Evolutionary conservation across 2,888 invertebrate genomes (phyloP).

Genomic region (Syrista parreyssii): DNA sequence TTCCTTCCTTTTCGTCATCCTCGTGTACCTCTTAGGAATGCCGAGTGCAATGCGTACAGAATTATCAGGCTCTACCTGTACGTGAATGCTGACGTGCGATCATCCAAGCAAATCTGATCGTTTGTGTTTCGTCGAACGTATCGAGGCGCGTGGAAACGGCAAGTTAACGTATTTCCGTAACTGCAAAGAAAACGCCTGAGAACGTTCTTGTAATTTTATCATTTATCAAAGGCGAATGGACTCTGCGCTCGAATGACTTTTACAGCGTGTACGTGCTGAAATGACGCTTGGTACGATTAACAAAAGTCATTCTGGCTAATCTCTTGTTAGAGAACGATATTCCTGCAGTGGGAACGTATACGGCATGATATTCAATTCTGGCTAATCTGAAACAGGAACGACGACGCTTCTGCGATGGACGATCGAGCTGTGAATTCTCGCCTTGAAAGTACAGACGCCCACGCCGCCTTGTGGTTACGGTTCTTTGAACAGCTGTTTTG

Average conservation of each 20-base stretch:
- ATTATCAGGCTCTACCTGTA: background rate
- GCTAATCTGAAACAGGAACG: too few relatives aligned
- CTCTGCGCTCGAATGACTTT: background rate
- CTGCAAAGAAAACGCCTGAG: background rate
- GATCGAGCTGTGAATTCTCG: background rate
- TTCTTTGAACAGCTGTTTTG: background rate
- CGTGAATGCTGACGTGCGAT: background rate
- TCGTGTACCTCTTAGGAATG: slow-evolving; percentile 9
- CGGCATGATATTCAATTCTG: background rate
- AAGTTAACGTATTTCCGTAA: background rate
- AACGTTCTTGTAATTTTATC: background rate
- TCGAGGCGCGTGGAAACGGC: background rate
- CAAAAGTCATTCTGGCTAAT: background rate
- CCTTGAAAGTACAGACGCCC: background rate
- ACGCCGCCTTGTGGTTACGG: background rate
- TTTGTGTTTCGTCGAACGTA: background rate
- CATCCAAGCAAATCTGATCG: background rate
- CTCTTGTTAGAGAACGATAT: background rate
- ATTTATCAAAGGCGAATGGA: background rate
- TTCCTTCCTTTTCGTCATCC: background rate
- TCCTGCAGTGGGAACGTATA: background rate
- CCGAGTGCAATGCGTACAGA: background rate
- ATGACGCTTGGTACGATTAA: background rate
- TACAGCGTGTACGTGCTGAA: background rate
- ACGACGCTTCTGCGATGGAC: background rate